These are phyloP conservation scores for Anguilla anguilla DNA, from an alignment of 2,797 vertebrate species.

Conservation along the genomic window DNA sequence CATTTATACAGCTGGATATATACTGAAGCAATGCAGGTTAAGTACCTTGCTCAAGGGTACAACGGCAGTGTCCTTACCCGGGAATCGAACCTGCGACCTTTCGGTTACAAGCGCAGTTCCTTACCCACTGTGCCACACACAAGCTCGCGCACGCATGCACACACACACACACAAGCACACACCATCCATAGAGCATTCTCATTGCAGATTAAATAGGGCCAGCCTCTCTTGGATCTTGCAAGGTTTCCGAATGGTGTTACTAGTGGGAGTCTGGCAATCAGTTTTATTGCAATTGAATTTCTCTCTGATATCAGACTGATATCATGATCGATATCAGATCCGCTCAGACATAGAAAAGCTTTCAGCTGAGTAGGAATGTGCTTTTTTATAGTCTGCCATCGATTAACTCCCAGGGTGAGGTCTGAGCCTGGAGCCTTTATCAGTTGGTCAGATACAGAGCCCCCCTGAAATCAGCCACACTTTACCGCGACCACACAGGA, in stretches of 20 bases:
- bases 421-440: neutral
- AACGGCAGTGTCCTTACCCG: no score
- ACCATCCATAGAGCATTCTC: neutral
- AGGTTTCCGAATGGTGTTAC: neutral
- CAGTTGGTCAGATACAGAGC: neutral
- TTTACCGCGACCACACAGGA: neutral
- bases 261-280: neutral
- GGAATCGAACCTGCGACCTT: no score
- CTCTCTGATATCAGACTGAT: neutral
- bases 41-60: no score
- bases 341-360: neutral
- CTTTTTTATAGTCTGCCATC: neutral
- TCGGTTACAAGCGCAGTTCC: no score
- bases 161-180: neutral
- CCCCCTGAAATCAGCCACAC: neutral
- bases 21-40: no score
- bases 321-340: neutral
- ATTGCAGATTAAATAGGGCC: neutral
- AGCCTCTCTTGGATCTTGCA: neutral
- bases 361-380: neutral
- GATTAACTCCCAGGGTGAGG: neutral
- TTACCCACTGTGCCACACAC: no score
- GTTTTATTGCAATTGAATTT: neutral
- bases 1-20: no score
- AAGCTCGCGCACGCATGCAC: neutral